phyloP scores from a whole-genome alignment of 2,797 vertebrate species.

The Manis javanica region DNA sequence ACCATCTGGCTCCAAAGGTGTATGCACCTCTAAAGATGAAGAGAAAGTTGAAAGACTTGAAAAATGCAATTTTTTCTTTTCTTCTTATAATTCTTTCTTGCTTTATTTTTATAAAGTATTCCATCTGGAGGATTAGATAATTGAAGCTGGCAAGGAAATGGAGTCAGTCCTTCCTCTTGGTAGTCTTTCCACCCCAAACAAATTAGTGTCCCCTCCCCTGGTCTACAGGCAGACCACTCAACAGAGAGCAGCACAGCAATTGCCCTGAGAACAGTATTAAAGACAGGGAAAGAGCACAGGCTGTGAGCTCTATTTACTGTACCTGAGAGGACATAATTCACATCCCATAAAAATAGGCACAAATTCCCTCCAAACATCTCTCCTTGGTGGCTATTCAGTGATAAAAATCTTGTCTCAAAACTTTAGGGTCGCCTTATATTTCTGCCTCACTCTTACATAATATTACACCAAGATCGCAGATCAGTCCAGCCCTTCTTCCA shows the following conservation, averaged over 20 bases:
- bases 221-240: neutral
- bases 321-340: neutral
- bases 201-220: neutral
- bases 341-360: neutral
- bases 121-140: neutral
- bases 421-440: neutral
- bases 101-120: neutral
- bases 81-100: neutral
- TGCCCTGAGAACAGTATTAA: neutral
- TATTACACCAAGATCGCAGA: neutral
- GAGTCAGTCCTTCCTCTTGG: no score
- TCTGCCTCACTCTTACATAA: neutral
- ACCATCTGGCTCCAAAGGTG: neutral
- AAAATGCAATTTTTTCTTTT: neutral
- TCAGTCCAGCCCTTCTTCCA: neutral
- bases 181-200: neutral
- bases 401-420: neutral
- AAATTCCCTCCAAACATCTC: neutral
- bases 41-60: neutral
- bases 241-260: rapidly evolving
- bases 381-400: neutral
- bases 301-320: neutral
- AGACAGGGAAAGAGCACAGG: neutral
- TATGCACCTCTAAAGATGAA: neutral
- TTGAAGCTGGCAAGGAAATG: neutral